Percentiles rank a stretch among this genome's conserved stretches.
Conservation (phyloP, 2,113 vertebrate species). For the Hippoglossus stenolepis region DNA sequence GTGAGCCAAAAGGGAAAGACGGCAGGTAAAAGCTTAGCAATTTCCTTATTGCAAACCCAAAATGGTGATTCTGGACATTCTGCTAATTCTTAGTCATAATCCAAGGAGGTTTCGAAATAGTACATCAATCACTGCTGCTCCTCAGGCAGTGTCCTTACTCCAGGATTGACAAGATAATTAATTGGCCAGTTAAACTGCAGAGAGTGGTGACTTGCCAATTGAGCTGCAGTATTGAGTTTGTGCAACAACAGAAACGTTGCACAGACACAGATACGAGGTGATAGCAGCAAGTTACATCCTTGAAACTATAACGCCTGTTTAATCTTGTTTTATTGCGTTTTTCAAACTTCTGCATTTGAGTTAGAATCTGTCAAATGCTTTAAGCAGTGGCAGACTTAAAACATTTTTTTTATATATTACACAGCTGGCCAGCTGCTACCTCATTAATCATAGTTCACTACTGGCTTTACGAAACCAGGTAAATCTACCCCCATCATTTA, state of each 20-base stretch:
- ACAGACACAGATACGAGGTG: background rate
- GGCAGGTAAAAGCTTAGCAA: background rate
- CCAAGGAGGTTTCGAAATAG: conserved; percentile 5
- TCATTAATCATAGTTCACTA: background rate
- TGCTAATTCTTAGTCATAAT: background rate
- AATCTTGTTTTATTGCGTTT: background rate
- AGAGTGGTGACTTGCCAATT: conserved; percentile 14
- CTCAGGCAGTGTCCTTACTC: conserved; percentile 1
- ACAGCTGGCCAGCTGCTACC: background rate
- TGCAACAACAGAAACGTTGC: conserved; percentile 5
- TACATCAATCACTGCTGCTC: conserved; percentile 5
- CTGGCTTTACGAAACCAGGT: background rate
- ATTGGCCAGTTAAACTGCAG: conserved; percentile 32
- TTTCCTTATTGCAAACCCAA: background rate
- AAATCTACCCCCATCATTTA: background rate
- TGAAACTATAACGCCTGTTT: background rate
- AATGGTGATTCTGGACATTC: background rate
- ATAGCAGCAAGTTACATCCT: background rate
- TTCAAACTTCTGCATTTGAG: background rate
- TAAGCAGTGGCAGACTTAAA: too few relatives aligned
- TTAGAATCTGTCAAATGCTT: background rate
- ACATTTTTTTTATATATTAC: background rate
- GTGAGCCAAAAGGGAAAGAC: background rate
- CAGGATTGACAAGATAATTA: conserved; percentile 30
- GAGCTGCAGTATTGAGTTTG: conserved; percentile 3